phyloP scores from a whole-genome alignment of 23 tunicate species.

The Trididemnum clinides region DNA sequence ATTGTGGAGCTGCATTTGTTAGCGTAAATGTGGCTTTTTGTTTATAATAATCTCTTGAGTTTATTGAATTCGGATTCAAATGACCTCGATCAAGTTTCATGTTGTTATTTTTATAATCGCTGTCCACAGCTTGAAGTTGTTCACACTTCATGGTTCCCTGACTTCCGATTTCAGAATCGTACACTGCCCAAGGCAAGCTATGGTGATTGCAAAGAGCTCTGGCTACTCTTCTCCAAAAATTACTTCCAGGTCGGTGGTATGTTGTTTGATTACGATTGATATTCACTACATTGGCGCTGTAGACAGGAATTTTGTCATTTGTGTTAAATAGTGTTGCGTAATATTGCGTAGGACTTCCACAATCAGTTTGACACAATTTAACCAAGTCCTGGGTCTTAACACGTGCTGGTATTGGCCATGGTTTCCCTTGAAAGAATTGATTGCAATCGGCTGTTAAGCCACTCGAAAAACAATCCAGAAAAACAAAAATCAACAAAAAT shows the following conservation, averaged over 20 bases:
- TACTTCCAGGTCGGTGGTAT: slow-evolving; percentile 51
- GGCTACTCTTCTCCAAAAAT: slow-evolving; percentile 70
- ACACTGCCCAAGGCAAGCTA: slow-evolving; percentile 16
- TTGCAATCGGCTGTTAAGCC: too few species aligned
- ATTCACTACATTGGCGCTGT: slow-evolving; percentile 63
- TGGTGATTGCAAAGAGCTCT: slow-evolving; percentile 38
- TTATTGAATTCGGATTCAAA: slow-evolving; percentile 83
- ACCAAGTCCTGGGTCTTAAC: slow-evolving; percentile 16
- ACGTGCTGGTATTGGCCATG: slow-evolving; percentile 59
- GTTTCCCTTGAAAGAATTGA: slow-evolving; percentile 64
- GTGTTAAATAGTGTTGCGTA: slow-evolving; percentile 76
- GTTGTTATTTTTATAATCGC: slow-evolving; percentile 66
- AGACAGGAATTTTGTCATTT: slow-evolving; percentile 65
- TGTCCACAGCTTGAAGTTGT: slow-evolving; percentile 53
- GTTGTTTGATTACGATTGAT: slow-evolving; percentile 18
- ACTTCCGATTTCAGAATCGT: slow-evolving; percentile 19
- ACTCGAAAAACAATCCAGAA: too few species aligned
- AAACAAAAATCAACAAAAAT: too few species aligned
- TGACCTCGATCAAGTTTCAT: slow-evolving; percentile 88
- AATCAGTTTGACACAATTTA: slow-evolving; percentile 74
- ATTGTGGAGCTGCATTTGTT: slow-evolving; percentile 98
- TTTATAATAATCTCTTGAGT: slow-evolving; percentile 54
- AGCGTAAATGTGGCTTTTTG: slow-evolving; percentile 88
- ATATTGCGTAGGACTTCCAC: background rate
- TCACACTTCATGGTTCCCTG: slow-evolving; percentile 43